Conservation (phyloP, 2,888 invertebrate species). For the Erynnis tages region DNA sequence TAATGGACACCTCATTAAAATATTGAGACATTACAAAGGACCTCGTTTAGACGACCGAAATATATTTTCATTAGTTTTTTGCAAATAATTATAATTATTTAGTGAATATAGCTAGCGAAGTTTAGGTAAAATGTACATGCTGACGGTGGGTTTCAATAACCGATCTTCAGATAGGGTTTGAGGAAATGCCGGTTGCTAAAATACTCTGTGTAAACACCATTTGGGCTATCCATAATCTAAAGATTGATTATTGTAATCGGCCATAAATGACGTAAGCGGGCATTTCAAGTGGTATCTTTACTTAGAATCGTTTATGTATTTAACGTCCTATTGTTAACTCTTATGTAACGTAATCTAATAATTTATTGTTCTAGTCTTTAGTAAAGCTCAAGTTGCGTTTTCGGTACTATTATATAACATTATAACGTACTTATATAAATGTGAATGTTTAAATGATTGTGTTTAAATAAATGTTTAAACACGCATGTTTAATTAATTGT, state of each 20-base stretch:
- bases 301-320: constrained; percentile 10
- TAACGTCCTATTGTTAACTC: constrained; percentile 17
- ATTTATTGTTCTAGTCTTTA: constrained; percentile 72
- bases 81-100: constrained; percentile 6
- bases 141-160: no score
- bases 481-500: no score
- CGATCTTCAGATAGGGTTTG: no score
- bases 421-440: constrained; percentile 34
- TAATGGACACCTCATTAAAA: no score
- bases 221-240: no score
- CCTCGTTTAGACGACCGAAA: neutral
- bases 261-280: constrained; percentile 11
- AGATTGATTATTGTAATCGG: no score
- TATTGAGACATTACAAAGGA: no score
- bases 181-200: no score
- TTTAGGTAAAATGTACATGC: constrained; percentile 16
- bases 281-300: constrained; percentile 17
- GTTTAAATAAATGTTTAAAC: no score
- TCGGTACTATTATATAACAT: constrained; percentile 23
- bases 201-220: no score
- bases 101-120: constrained; percentile 15
- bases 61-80: neutral
- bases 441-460: no score
- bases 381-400: constrained; percentile 65
- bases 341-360: constrained; percentile 29